phyloP scores from a whole-genome alignment of 1,140 invertebrate genomes.

The Carcinoscorpius rotundicauda region DNA sequence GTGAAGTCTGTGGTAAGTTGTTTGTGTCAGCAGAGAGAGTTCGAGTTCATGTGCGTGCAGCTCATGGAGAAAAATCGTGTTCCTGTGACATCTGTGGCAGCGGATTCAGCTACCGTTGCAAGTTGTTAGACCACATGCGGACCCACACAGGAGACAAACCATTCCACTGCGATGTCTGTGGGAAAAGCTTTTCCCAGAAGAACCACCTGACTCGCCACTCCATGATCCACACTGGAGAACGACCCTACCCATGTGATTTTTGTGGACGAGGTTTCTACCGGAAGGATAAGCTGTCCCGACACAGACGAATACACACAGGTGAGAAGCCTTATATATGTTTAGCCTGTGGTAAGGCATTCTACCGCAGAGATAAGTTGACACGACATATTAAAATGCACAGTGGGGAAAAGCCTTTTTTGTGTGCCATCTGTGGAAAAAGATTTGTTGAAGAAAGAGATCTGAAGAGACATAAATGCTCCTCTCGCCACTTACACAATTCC shows the following conservation, averaged over 20 bases:
- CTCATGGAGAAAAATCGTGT: constrained; percentile 19
- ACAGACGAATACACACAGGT: constrained; percentile 52
- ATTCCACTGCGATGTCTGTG: constrained; percentile 26
- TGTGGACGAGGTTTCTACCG: constrained; percentile 47
- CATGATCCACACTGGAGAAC: constrained; percentile 73
- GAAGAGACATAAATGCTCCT: constrained; percentile 21
- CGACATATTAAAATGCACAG: constrained; percentile 67
- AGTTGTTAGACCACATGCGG: constrained; percentile 21
- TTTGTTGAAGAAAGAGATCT: constrained; percentile 20
- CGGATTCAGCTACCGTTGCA: constrained; percentile 22
- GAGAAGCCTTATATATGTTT: constrained; percentile 35
- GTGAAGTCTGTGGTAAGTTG: constrained; percentile 54
- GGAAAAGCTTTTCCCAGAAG: constrained; percentile 27
- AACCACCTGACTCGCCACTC: constrained; percentile 28
- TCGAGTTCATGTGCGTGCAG: constrained; percentile 21
- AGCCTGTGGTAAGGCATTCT: constrained; percentile 19
- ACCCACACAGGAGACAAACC: constrained; percentile 25
- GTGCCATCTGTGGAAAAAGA: constrained; percentile 26
- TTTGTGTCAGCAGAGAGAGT: constrained; percentile 23
- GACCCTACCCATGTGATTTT: constrained; percentile 74
- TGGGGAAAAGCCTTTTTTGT: constrained; percentile 20
- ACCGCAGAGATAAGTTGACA: constrained; percentile 22
- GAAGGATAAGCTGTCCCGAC: constrained; percentile 6
- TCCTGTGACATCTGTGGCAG: constrained; percentile 24
- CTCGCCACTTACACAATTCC: constrained; percentile 18